Percentiles rank a stretch among this genome's conserved stretches.
Evolutionary conservation across 2,113 vertebrate genomes (phyloP).

Genomic region (Phaethornis superciliosus): DNA sequence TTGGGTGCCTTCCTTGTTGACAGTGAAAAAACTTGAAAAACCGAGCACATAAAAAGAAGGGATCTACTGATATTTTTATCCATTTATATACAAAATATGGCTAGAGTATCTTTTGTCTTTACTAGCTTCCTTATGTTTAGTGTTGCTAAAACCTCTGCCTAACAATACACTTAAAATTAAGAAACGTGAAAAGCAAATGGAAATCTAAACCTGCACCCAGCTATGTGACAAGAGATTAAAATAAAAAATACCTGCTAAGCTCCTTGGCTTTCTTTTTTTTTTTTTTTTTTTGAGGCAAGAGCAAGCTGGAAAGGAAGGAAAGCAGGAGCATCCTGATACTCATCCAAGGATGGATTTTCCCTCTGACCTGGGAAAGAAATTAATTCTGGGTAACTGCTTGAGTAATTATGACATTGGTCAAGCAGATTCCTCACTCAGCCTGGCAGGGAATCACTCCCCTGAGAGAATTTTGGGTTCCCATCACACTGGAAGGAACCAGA

Average conservation of each 20-base stretch:
- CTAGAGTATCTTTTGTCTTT: background rate
- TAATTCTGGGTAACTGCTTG: background rate
- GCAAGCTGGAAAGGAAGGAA: background rate
- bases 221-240: background rate
- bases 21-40: background rate
- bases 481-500: background rate
- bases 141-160: background rate
- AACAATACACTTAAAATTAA: background rate
- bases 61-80: background rate
- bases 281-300: background rate
- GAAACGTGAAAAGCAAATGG: background rate
- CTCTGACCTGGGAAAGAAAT: background rate
- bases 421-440: background rate
- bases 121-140: background rate
- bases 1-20: background rate
- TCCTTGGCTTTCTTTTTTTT: background rate
- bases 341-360: background rate
- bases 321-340: background rate
- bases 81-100: background rate
- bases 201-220: background rate
- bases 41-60: background rate
- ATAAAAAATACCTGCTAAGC: background rate
- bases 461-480: too few relatives aligned
- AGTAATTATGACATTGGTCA: too few relatives aligned
- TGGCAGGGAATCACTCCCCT: too few relatives aligned